Conservation (phyloP, 2,113 vertebrate species). For the Megaptera novaeangliae region DNA sequence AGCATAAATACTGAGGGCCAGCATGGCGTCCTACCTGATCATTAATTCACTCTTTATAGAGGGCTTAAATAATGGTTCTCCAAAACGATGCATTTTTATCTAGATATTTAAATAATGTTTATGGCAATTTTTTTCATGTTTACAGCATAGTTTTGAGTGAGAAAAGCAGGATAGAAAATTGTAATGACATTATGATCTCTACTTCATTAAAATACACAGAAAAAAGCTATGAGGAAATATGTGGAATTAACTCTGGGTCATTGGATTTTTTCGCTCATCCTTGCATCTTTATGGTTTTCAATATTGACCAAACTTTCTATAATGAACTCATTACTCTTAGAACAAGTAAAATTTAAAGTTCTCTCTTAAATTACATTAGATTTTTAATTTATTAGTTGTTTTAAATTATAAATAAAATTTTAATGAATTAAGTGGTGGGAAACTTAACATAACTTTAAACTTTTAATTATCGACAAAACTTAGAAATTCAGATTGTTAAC, state of each 20-base stretch:
- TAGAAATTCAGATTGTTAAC: background rate
- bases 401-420: slow-evolving; percentile 19
- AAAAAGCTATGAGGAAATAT: background rate
- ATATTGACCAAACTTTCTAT: background rate
- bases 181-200: background rate
- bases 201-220: background rate
- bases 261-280: background rate
- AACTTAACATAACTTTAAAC: background rate
- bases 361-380: background rate
- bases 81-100: background rate
- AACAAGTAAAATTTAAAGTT: background rate
- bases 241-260: background rate
- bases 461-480: background rate
- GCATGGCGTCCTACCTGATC: background rate
- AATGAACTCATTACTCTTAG: background rate
- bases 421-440: background rate
- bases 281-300: background rate
- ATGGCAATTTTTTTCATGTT: background rate
- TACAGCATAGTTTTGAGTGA: background rate
- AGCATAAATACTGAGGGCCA: background rate
- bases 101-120: background rate
- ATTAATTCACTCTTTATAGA: background rate
- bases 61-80: background rate
- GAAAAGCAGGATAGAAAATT: background rate
- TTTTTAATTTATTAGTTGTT: background rate